phyloP scores from a whole-genome alignment of 2,888 invertebrate species.

The Melieria omissa region DNA sequence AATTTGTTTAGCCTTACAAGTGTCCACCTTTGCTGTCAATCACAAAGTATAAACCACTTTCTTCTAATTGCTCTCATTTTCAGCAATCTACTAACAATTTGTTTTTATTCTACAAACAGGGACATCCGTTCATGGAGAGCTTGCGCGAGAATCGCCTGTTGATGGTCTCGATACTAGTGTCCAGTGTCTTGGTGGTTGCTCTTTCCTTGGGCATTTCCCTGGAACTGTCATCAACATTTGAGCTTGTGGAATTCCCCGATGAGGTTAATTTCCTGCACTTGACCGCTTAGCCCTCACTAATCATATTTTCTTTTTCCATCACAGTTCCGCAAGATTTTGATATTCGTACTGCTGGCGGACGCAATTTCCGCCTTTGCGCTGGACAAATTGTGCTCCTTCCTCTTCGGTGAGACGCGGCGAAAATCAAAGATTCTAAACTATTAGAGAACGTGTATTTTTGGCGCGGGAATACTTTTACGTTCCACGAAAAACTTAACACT shows the following conservation, averaged over 20 bases:
- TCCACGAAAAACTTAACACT: constrained; percentile 20
- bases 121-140: constrained; percentile 99
- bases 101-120: constrained; percentile 70
- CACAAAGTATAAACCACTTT: constrained; percentile 80
- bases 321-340: constrained; percentile 89
- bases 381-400: constrained; percentile 85
- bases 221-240: constrained; percentile 88
- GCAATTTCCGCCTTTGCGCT: constrained; percentile 85
- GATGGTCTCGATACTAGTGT: constrained; percentile 88
- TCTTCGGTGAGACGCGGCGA: constrained; percentile 84
- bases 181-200: constrained; percentile 83
- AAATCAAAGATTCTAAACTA: constrained; percentile 58
- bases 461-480: constrained; percentile 28
- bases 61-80: no score
- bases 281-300: neutral
- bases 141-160: constrained; percentile 91
- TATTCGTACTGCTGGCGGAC: constrained; percentile 86
- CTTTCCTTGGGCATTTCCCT: constrained; percentile 88
- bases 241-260: constrained; percentile 92
- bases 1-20: constrained; percentile 96
- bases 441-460: constrained; percentile 27
- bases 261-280: constrained; percentile 75
- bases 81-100: no score
- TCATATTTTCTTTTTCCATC: constrained; percentile 59
- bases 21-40: constrained; percentile 98